Conservation (phyloP, 2,113 vertebrate genomes). For the Xiphophorus hellerii region DNA sequence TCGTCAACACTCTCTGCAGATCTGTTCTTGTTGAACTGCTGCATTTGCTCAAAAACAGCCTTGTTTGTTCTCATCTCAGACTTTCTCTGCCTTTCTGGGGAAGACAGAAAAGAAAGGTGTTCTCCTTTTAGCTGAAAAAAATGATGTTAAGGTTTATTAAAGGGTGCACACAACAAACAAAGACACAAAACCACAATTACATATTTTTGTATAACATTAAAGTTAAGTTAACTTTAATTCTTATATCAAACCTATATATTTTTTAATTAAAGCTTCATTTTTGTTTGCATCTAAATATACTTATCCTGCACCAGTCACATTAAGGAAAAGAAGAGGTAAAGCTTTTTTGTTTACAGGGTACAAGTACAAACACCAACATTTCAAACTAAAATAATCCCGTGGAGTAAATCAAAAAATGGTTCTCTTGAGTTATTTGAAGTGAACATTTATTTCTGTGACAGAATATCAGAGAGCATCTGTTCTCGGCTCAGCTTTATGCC, state of each 20-base stretch:
- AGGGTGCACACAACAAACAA: neutral
- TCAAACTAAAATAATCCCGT: neutral
- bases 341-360: neutral
- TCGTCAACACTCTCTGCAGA: slow-evolving; percentile 48
- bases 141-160: neutral
- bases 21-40: slow-evolving; percentile 38
- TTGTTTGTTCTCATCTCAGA: neutral
- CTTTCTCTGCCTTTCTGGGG: slow-evolving; percentile 28
- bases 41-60: slow-evolving; percentile 1
- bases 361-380: neutral
- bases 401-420: neutral
- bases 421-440: neutral
- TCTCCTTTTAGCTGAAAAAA: neutral
- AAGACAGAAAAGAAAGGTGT: neutral
- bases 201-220: neutral
- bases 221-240: neutral
- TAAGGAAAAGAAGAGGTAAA: neutral
- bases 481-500: neutral
- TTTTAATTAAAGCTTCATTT: neutral
- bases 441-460: neutral
- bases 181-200: neutral
- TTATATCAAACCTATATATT: neutral
- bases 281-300: neutral
- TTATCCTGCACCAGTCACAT: neutral
- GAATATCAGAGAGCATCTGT: neutral